Conservation (phyloP, 2,113 vertebrate genomes). For the Lynx canadensis region DNA sequence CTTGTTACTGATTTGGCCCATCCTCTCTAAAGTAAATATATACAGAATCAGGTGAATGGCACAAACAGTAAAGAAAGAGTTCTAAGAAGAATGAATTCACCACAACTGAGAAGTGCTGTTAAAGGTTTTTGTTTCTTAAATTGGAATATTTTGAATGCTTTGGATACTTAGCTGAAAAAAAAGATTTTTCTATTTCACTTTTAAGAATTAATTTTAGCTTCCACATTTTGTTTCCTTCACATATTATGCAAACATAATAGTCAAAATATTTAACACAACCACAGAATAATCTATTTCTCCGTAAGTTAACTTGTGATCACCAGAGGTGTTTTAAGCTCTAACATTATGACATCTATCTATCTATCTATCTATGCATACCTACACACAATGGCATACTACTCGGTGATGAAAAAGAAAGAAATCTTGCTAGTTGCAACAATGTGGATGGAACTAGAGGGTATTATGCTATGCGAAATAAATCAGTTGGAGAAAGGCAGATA, state of each 20-base stretch:
- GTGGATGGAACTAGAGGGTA: too few relatives aligned
- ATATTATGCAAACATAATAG: constrained; percentile 55
- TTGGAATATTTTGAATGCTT: not conserved
- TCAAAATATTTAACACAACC: not conserved
- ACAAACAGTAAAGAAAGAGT: not conserved
- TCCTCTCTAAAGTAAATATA: not conserved
- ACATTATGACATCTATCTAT: not conserved
- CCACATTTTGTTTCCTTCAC: constrained; percentile 60
- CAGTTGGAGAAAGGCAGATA: too few relatives aligned
- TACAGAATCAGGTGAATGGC: not conserved
- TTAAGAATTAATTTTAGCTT: constrained; percentile 67
- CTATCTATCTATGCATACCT: too few relatives aligned
- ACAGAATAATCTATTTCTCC: not conserved
- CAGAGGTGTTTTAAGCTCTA: not conserved
- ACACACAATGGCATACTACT: too few relatives aligned
- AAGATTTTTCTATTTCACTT: not conserved
- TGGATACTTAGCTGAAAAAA: not conserved
- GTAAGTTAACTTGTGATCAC: not conserved
- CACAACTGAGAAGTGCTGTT: not conserved
- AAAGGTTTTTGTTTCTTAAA: not conserved
- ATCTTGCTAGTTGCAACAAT: too few relatives aligned
- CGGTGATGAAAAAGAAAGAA: too few relatives aligned
- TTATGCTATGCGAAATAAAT: too few relatives aligned
- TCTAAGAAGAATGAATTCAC: not conserved
- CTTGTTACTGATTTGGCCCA: not conserved